These are phyloP conservation scores for Notothenia rossii DNA, from an alignment of 2,113 vertebrate species.

Conservation along the genomic window DNA sequence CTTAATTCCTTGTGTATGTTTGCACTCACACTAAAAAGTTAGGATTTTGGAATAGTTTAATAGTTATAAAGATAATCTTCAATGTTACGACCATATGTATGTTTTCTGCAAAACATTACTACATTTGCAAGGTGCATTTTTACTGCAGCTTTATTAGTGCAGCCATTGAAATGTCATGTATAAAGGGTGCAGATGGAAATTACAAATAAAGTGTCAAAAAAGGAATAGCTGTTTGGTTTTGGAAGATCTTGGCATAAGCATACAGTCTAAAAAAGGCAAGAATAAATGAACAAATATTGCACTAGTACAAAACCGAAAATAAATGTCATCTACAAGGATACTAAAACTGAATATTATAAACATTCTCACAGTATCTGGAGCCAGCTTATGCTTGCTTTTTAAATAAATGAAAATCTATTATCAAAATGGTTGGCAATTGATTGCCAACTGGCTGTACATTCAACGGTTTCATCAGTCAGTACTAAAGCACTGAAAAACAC, in stretches of 20 bases:
- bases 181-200: slow-evolving; percentile 25
- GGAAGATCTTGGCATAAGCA: slow-evolving; percentile 27
- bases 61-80: too few relatives aligned
- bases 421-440: neutral
- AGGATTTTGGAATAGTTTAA: too few relatives aligned
- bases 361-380: neutral
- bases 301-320: neutral
- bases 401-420: neutral
- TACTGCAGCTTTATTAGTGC: neutral
- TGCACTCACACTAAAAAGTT: too few relatives aligned
- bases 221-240: slow-evolving; percentile 1
- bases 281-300: slow-evolving; percentile 19
- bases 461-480: too few relatives aligned
- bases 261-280: neutral
- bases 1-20: neutral
- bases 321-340: neutral
- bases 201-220: slow-evolving; percentile 19
- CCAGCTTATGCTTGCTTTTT: neutral
- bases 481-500: neutral
- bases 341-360: neutral
- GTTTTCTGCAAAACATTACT: neutral
- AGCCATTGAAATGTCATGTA: slow-evolving; percentile 17
- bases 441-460: neutral
- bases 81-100: neutral
- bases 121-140: too few relatives aligned